A percentile compares a stretch with the other conserved stretches of the same genome.
phyloP scores from a whole-genome alignment of 2,888 invertebrate species.

The Limnephilus lunatus region DNA sequence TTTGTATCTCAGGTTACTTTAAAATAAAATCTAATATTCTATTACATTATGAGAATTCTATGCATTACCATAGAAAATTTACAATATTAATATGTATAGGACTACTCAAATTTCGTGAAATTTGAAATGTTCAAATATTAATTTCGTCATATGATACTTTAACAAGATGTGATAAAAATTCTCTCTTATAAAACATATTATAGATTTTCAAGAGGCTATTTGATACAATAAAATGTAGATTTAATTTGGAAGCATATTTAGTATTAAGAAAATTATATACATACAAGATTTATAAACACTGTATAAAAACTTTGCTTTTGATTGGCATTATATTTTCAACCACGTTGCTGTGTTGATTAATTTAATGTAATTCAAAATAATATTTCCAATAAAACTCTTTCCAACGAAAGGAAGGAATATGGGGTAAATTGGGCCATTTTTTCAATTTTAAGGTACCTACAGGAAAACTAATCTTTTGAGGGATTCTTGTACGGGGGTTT shows the following conservation, averaged over 20 bases:
- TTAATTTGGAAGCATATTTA: not conserved
- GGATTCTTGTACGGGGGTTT: too few relatives aligned
- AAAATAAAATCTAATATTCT: not conserved
- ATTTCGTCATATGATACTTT: not conserved
- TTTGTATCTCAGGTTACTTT: not conserved
- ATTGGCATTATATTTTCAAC: not conserved
- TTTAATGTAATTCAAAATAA: not conserved
- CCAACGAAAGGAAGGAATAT: too few relatives aligned
- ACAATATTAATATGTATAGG: not conserved
- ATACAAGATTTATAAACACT: not conserved
- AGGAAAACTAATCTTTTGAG: too few relatives aligned
- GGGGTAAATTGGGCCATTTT: too few relatives aligned
- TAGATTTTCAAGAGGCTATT: constrained; percentile 31
- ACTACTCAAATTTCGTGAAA: not conserved
- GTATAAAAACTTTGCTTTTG: not conserved
- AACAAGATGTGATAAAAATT: constrained; percentile 20
- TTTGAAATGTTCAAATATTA: not conserved
- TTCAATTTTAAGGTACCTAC: too few relatives aligned
- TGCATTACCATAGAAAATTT: not conserved
- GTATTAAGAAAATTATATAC: not conserved
- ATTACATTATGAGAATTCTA: not conserved
- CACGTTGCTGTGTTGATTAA: not conserved
- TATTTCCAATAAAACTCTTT: not conserved
- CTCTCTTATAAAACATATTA: constrained; percentile 29
- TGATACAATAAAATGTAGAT: constrained; percentile 2